A percentile compares a stretch with the other conserved stretches of the same genome.
Evolutionary conservation across 2,113 vertebrate genomes (phyloP).

Genomic region (Prionailurus viverrinus): DNA sequence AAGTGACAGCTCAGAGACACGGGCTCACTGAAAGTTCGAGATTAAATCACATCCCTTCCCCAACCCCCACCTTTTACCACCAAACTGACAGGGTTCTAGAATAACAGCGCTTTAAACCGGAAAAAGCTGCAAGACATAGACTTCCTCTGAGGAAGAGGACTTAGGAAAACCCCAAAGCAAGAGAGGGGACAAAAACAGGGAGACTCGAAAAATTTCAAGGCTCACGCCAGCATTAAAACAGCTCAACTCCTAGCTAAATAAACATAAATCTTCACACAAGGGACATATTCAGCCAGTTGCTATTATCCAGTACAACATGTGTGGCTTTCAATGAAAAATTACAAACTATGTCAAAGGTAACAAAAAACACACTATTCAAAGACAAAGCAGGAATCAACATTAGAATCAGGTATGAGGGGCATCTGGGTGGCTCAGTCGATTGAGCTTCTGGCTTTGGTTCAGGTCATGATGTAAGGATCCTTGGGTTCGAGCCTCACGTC

Average conservation of each 20-base stretch:
- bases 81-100: background rate
- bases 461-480: too few relatives aligned
- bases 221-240: background rate
- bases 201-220: background rate
- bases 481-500: too few relatives aligned
- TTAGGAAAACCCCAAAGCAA: background rate
- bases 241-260: background rate
- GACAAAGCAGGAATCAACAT: background rate
- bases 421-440: too few relatives aligned
- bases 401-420: background rate
- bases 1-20: background rate
- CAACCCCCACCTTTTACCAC: background rate
- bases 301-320: background rate
- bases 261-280: background rate
- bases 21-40: too few relatives aligned
- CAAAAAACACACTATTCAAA: background rate
- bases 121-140: background rate
- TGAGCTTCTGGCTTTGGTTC: too few relatives aligned
- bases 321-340: background rate
- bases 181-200: background rate
- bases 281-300: background rate
- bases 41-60: background rate
- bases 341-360: background rate
- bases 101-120: background rate
- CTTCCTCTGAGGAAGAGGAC: background rate